These are phyloP conservation scores for Drosophila ustulata DNA, from an alignment of 2,888 invertebrate species.

Conservation along the genomic window DNA sequence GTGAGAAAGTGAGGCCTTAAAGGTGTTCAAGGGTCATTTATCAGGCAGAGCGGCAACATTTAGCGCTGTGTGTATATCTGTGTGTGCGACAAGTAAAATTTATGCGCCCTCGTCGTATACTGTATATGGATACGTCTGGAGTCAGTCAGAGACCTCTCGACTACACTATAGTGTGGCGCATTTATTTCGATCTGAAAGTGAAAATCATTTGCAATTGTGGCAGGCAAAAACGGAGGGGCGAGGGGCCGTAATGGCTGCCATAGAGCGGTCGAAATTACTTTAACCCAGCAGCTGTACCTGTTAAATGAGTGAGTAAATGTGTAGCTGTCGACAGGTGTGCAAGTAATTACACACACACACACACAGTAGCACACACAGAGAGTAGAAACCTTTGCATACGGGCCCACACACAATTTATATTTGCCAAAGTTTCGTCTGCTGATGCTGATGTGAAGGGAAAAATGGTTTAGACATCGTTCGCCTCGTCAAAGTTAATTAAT, in stretches of 20 bases:
- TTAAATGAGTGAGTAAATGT: constrained; percentile 80
- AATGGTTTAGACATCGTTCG: constrained; percentile 76
- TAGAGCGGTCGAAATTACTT: constrained; percentile 76
- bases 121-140: constrained; percentile 46
- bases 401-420: constrained; percentile 72
- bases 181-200: constrained; percentile 80
- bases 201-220: constrained; percentile 81
- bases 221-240: constrained; percentile 42
- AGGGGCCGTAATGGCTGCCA: constrained; percentile 68
- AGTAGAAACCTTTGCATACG: constrained; percentile 69
- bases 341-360: constrained; percentile 76
- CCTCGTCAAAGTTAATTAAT: constrained; percentile 80
- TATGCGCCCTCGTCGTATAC: constrained; percentile 52
- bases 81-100: constrained; percentile 65
- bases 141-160: constrained; percentile 33
- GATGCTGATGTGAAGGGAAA: constrained; percentile 39
- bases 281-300: constrained; percentile 58
- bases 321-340: constrained; percentile 80
- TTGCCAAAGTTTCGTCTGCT: constrained; percentile 73
- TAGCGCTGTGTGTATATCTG: constrained; percentile 55
- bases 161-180: constrained; percentile 59
- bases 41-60: constrained; percentile 80
- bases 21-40: constrained; percentile 83
- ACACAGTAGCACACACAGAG: constrained; percentile 42
- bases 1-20: constrained; percentile 50